Base-by-base conservation (phyloP, 2,888 invertebrate species). In the Noctua comes region DNA sequence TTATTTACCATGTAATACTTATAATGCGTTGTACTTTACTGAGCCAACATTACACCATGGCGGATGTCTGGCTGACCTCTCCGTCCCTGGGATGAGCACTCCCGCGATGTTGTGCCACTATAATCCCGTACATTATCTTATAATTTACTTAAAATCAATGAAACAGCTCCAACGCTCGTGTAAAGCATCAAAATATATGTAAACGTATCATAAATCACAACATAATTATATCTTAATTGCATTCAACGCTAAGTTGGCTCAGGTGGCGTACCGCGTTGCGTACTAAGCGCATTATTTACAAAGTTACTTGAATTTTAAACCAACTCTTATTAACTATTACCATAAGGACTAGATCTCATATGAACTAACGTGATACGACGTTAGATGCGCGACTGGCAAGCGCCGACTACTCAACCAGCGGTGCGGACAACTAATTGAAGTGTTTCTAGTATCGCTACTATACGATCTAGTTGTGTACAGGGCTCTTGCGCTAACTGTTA, bases 291-390 rank as follows among this genome's bases (percentile, higher is more conserved):
- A 66, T 80, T 79, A 77, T 74, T 84, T 73, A 69, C 68, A 68
- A 78, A 75, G 40, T 77, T 73, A 76, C 54, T 75, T 71, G 59
- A 77, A 79, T 72, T 78, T 71, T 82, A 77, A 77, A 76, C 81
- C 68, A 76, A 80, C 76, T 66, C 84, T 77, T 78, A 84, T 69
- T 57, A 51, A 27, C 68, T 82, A 88, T 83, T 75, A 88, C 40
- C 59, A 79, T 86, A 84, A 85, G 81, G 88, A 88, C 88, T 88
- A 88, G 88, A 88, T 87, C 82, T 87, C 78, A 69, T 86, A 81
- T 66, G 57, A 86, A 40, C 75, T 88, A 82, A 74, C 65, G 76
- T 73, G 80, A 77, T 65, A 77, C 57, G 79, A 80, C 31, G 84
- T 72, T 79, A 76, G 79, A 76, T 68, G 78, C 71, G 70, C 79